Conservation (phyloP, 2,113 vertebrate species). For the Muntiacus reevesi region DNA sequence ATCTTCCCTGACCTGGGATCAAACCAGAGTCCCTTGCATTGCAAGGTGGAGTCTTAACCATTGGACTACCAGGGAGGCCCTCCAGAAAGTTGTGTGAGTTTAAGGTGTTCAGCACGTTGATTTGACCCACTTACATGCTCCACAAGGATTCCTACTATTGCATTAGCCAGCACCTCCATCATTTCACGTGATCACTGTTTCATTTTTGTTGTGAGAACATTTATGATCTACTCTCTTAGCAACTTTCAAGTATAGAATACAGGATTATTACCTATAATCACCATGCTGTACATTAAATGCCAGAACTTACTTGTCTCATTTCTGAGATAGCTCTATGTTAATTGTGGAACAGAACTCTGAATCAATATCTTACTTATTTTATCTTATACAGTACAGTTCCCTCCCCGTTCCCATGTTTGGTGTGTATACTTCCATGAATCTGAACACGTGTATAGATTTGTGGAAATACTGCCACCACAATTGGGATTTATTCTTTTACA, state of each 20-base stretch:
- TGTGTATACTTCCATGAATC: neutral
- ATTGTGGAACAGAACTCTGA: neutral
- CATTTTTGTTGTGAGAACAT: neutral
- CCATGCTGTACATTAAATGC: neutral
- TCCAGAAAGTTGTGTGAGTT: neutral
- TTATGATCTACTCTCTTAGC: neutral
- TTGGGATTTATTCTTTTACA: neutral
- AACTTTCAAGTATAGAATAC: neutral
- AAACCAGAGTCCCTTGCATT: neutral
- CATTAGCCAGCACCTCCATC: neutral
- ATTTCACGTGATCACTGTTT: neutral
- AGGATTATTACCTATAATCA: neutral
- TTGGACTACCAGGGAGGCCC: neutral
- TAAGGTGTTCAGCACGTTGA: neutral
- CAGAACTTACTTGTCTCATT: neutral
- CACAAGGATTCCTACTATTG: neutral
- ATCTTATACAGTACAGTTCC: neutral
- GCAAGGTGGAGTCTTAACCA: neutral
- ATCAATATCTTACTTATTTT: slow-evolving; percentile 10
- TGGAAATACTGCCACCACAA: neutral
- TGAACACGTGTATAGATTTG: neutral
- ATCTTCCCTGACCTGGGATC: neutral
- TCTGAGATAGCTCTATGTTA: neutral
- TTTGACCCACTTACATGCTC: neutral
- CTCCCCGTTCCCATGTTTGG: neutral